These are phyloP conservation scores for Alauda arvensis DNA, from an alignment of 2,797 vertebrate species.

Conservation along the genomic window DNA sequence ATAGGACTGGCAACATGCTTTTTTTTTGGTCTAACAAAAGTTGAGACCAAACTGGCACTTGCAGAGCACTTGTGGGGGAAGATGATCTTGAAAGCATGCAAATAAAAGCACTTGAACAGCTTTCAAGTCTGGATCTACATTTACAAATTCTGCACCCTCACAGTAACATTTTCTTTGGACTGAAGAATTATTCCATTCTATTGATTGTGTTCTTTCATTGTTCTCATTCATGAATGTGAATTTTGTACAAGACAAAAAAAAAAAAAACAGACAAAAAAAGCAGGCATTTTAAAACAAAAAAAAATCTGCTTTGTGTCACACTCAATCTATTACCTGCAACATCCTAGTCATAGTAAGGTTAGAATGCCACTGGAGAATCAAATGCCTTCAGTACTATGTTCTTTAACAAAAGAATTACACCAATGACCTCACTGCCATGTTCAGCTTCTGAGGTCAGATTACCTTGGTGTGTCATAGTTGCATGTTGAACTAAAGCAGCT, in stretches of 20 bases:
- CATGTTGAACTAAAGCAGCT: not conserved
- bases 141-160: not conserved
- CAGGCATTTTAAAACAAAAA: not conserved
- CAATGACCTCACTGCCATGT: not conserved
- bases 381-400: not conserved
- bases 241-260: not conserved
- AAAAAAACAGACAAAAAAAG: not conserved
- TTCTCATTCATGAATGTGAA: not conserved
- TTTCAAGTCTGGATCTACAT: not conserved
- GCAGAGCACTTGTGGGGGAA: not conserved
- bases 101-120: not conserved
- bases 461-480: not conserved
- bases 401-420: not conserved
- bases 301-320: not conserved
- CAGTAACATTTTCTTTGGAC: not conserved
- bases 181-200: not conserved
- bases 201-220: not conserved
- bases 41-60: not conserved
- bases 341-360: not conserved
- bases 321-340: not conserved
- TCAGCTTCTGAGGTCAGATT: not conserved
- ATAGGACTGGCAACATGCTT: not conserved
- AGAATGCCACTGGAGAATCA: not conserved
- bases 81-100: not conserved
- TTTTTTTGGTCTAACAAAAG: not conserved